Evolutionary conservation across 2,797 vertebrate species (phyloP), one percentile per base, ranked within the genome.

Genomic region (Chelon auratus): DNA sequence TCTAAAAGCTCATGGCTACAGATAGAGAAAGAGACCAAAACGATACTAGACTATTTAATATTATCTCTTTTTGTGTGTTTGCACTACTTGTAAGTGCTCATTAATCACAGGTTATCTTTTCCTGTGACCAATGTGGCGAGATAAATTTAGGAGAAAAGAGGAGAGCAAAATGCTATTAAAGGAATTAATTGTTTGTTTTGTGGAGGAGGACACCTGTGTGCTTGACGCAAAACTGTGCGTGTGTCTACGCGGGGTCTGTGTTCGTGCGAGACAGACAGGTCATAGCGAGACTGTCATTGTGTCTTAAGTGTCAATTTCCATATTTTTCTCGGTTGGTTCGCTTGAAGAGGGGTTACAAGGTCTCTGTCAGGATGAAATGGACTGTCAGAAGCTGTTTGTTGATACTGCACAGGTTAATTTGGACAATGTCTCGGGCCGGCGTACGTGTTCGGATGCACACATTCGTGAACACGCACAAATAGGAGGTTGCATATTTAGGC

Each of bases 251-350:
- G 22, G 47, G 17, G 8, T 59, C 62, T 51, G 64, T 0, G 2
- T 17, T 14, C 39, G 26, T 18, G 22, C 15, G 15, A 73, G 45
- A 60, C 37, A 62, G 48, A 71, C 53, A 66, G 65, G 37, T 47
- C 59, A 68, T 52, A 55, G 47, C 60, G 69, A 76, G 51, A 85
- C 75, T 80, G 70, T 84, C 83, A 78, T 76, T 87, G 68, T 62
- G 68, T 67, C 79, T 81, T 78, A 90, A 87, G 82, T 89, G 84
- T 87, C 84, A 83, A 80, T 93, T 91, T 92, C 80, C 88, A 91
- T 85, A 68, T 91, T 91, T 92, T 37, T 89, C 81, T 79, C 81
- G 72, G 76, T 83, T 88, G 84, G 64, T 87, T 91, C 51, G 71
- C 55, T 75, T 85, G 78, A 81, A 78, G 80, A 78, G 68, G 82